Evolutionary conservation across 2,888 invertebrate species (phyloP).

Genomic region (Polydrusus tereticollis): DNA sequence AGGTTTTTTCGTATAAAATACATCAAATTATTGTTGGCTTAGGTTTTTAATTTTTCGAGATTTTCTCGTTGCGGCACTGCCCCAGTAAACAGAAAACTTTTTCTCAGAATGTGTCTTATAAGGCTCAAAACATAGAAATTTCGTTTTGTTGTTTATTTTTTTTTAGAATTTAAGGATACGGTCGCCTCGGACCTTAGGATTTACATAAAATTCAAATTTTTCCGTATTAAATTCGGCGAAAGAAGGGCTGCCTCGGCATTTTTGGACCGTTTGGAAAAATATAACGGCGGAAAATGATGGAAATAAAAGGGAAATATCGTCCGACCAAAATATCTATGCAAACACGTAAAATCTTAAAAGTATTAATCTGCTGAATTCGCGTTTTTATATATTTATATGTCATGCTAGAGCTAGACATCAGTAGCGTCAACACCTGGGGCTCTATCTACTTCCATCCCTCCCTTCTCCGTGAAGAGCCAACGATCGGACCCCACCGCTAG

Average conservation of each 20-base stretch:
- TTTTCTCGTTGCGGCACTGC: neutral
- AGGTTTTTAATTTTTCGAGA: no score
- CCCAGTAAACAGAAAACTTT: neutral
- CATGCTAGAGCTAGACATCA: no score
- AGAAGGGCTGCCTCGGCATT: neutral
- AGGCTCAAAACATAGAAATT: slow-evolving; percentile 17
- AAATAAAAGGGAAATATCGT: neutral
- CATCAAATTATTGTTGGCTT: no score
- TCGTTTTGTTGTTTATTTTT: slow-evolving; percentile 15
- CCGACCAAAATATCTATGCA: no score
- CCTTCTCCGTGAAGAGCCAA: no score
- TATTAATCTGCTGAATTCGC: no score
- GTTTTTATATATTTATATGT: no score
- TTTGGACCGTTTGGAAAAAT: slow-evolving; percentile 9
- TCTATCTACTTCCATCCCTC: no score
- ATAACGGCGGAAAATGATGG: neutral
- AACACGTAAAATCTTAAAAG: no score
- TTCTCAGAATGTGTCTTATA: slow-evolving; percentile 9
- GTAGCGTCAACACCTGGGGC: no score
- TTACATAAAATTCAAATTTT: slow-evolving; percentile 22
- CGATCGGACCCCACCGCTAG: no score
- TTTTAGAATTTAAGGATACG: neutral
- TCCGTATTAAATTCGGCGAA: slow-evolving; percentile 7
- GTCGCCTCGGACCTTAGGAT: neutral
- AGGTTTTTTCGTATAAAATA: no score